Base-by-base conservation (phyloP, 2,888 invertebrate species). In the Troides oblongomaculatus region DNA sequence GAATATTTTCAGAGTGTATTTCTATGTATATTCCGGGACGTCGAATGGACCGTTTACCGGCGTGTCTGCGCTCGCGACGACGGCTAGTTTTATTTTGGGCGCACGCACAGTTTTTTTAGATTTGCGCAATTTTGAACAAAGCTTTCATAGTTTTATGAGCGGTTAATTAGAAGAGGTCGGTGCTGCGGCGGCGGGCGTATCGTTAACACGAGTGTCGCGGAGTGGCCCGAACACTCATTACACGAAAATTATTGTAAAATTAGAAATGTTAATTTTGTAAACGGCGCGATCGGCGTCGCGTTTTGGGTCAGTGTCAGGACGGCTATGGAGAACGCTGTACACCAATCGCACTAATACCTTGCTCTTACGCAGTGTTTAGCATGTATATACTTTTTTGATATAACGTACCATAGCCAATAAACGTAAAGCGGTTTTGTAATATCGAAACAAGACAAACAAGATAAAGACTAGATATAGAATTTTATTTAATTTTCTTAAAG, bases 41-140 rank as follows among this genome's bases (percentile, higher is more conserved):
- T 74, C 66, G 73, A 74, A 72, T 70, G 72, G 75, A 78, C 76
- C 76, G 73, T 77, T 73, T 73, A 70, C 74, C 73, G 74, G 76
- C 77, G 77, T 75, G 79, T 82, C 81, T 79, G 82, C 77, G 79
- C 73, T 72, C 70, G 76, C 76, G 78, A 72, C 77, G 75, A 73
- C 74, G 72, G 83, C 80, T 76, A 74, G 81, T 81, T 81, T 81
- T 84, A 84, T 84, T 84, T 84, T 81, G 80, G 81, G 79, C 39
- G 39, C 74, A 69, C 75, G 74, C 74, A 76, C 77, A 68, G 61
- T 79, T 81, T 81, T 77, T 74, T 72, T 73, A 78, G 75, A 79
- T 83, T 83, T 82, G 80, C 82, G 82, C 81, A 84, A 82, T 82
- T 79, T 78, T 72, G 66, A 70, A 75, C 72, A 76, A 78, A 77